phyloP scores from a whole-genome alignment of 2,888 invertebrate genomes.

The Polyploca ridens region DNA sequence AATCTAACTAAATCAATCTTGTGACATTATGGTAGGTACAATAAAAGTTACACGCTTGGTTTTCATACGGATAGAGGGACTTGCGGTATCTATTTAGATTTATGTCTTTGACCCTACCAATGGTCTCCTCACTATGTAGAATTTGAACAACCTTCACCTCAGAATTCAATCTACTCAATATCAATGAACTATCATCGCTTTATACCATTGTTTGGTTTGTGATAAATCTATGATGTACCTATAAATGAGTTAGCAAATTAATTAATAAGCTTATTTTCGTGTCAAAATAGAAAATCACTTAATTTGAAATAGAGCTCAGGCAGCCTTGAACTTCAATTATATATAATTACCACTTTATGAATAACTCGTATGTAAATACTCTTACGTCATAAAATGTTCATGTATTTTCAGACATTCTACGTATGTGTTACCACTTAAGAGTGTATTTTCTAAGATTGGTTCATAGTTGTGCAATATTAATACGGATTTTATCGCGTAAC shows the following conservation, averaged over 20 bases:
- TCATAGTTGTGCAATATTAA: slow-evolving; percentile 3
- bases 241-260: background rate
- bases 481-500: slow-evolving; percentile 1
- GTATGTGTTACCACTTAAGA: background rate
- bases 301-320: background rate
- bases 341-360: too few relatives aligned
- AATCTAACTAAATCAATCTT: too few relatives aligned
- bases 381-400: background rate
- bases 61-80: too few relatives aligned
- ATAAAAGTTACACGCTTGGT: too few relatives aligned
- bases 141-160: too few relatives aligned
- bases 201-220: background rate
- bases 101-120: too few relatives aligned
- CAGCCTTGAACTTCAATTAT: background rate
- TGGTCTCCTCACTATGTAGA: too few relatives aligned
- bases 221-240: background rate
- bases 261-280: background rate
- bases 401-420: background rate
- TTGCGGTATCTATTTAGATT: too few relatives aligned
- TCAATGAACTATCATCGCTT: too few relatives aligned
- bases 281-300: background rate
- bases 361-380: background rate
- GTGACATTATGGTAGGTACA: too few relatives aligned
- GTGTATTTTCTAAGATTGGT: slow-evolving; percentile 2
- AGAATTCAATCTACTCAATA: too few relatives aligned